Evolutionary conservation across 2,797 vertebrate genomes (phyloP), one percentile per base, ranked within the genome.

Genomic region (Hemitrygon akajei): DNA sequence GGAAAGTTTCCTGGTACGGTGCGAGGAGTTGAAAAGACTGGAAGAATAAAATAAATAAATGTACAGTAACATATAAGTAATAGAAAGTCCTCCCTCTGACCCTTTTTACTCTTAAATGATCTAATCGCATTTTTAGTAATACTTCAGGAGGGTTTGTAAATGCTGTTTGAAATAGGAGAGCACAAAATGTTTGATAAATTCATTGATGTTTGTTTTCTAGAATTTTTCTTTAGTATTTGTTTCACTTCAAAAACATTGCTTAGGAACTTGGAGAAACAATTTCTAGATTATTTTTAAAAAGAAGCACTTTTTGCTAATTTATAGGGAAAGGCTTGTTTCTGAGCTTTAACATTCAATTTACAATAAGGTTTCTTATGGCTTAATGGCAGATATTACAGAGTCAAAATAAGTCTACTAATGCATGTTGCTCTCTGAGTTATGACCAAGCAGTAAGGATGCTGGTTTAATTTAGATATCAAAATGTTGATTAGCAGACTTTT

Each of bases 401-500:
- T 93, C 71, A 76, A 71, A 93, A 27, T 93, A 93, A 56, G 91
- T 93, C 91, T 93, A 93, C 91, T 76, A 93, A 93, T 76, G 40
- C 91, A 93, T 93, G 91, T 56, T 93, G 91, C 56, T 93, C 71
- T 75, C 73, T 22, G 47, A 93, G 91, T 93, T 94, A 76, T 60
- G 82, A 91, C 73, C 93, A 94, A 91, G 93, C 81, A 80, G 30
- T 93, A 87, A 82, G 37, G 86, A 76, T 94, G 93, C 93, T 91
- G 93, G 93, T 79, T 73, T 87, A 93, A 96, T 95, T 0, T 96
- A 96, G 91, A 96, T 96, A 97, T 20, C 91, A 93, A 58, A 93
- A 93, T 93, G 71, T 37, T 18, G 34, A 89, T 89, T 89, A 16
- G n/a, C 63, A 89, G 86, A 69, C 60, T 66, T 89, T n/a, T 20